Evolutionary conservation across 1,140 invertebrate genomes (phyloP).

Genomic region (Ylistrum balloti): DNA sequence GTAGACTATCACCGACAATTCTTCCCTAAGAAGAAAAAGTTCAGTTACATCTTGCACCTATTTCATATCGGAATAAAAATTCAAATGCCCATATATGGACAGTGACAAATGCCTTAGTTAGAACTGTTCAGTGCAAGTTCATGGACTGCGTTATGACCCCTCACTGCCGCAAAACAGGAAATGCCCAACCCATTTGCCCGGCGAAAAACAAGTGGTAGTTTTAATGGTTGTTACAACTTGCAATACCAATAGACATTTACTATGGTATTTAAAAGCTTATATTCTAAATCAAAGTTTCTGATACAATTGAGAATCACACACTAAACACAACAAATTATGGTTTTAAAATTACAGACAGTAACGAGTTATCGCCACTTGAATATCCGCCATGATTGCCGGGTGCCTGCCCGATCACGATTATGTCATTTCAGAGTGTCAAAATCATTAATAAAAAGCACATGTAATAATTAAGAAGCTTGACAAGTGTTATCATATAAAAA

Average conservation of each 20-base stretch:
- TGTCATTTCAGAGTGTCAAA: neutral
- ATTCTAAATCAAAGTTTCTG: neutral
- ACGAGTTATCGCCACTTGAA: constrained; percentile 44
- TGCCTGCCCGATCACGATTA: constrained; percentile 54
- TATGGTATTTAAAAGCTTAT: neutral
- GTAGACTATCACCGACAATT: no score
- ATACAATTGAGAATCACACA: neutral
- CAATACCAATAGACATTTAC: neutral
- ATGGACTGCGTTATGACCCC: constrained; percentile 11
- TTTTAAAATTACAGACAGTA: neutral
- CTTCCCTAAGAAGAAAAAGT: no score
- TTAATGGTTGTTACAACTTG: neutral
- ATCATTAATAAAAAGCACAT: neutral
- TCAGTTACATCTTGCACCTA: no score
- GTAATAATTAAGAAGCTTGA: neutral
- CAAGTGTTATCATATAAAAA: neutral
- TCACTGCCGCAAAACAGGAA: neutral
- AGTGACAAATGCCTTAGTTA: neutral
- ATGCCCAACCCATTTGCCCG: constrained; percentile 30
- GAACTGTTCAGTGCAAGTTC: neutral
- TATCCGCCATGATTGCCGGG: constrained; percentile 52
- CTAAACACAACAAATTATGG: neutral
- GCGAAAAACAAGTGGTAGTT: neutral
- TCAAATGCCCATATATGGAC: neutral
- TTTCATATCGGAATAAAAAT: no score